phyloP scores from a whole-genome alignment of 2,113 vertebrate species.

The Callithrix jacchus region DNA sequence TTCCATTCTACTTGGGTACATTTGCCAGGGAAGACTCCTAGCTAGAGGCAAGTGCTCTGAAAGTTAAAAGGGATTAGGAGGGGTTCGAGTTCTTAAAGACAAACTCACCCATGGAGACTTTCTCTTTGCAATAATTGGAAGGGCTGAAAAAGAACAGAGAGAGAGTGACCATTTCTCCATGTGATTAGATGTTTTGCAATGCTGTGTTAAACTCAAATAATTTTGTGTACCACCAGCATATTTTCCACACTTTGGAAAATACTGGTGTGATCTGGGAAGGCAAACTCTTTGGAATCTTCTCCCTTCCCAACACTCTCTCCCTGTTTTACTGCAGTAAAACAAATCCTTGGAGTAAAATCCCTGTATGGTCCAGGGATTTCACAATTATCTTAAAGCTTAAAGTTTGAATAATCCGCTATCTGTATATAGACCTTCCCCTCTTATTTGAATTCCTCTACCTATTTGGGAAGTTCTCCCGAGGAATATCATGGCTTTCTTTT shows the following conservation, averaged over 20 bases:
- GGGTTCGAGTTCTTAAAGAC: neutral
- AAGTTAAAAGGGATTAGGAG: neutral
- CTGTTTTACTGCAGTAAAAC: too few species aligned
- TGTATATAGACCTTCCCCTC: neutral
- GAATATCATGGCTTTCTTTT: neutral
- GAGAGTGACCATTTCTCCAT: fast-evolving
- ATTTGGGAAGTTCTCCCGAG: neutral
- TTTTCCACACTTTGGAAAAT: neutral
- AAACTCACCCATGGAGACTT: neutral
- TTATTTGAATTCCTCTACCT: neutral
- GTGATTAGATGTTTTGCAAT: neutral
- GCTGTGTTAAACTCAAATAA: neutral
- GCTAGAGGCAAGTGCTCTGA: fast-evolving
- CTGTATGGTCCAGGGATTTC: neutral
- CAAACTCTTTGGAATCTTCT: neutral
- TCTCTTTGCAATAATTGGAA: neutral
- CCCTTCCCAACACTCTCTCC: neutral
- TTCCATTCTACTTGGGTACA: neutral
- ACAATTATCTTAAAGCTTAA: neutral
- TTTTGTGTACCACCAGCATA: neutral
- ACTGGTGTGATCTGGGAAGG: neutral
- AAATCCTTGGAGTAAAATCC: too few species aligned
- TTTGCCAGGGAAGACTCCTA: neutral
- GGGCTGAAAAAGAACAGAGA: neutral
- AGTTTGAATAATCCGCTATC: neutral